phyloP scores from a whole-genome alignment of 2,888 invertebrate species.

The Drosophila kuntzei region DNA sequence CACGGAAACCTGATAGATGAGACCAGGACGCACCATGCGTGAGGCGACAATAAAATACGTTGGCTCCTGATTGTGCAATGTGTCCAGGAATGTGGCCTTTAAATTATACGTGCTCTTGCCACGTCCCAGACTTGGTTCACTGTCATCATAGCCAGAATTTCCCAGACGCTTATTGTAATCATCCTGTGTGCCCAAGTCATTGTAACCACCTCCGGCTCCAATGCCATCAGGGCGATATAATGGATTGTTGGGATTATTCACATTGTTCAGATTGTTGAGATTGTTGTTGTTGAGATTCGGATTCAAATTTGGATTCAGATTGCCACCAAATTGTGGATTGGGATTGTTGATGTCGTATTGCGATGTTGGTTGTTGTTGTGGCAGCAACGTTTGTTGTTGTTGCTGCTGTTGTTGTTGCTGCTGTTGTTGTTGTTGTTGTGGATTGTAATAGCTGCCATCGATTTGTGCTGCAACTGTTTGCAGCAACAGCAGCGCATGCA shows the following conservation, averaged over 20 bases:
- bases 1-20: slow-evolving; percentile 95
- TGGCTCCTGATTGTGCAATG: slow-evolving; percentile 81
- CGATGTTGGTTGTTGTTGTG: slow-evolving; percentile 38
- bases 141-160: slow-evolving; percentile 45
- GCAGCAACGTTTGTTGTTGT: slow-evolving; percentile 43
- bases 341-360: slow-evolving; percentile 50
- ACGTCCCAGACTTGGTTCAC: slow-evolving; percentile 70
- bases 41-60: slow-evolving; percentile 97
- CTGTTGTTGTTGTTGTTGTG: slow-evolving; percentile 43
- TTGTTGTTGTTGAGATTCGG: slow-evolving; percentile 39
- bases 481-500: slow-evolving; percentile 62
- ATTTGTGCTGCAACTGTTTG: slow-evolving; percentile 53
- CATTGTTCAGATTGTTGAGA: slow-evolving; percentile 7
- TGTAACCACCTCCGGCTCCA: slow-evolving; percentile 45
- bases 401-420: slow-evolving; percentile 38
- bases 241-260: slow-evolving; percentile 20
- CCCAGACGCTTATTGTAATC: slow-evolving; percentile 62
- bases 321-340: slow-evolving; percentile 48
- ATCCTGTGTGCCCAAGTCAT: slow-evolving; percentile 71
- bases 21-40: slow-evolving; percentile 95
- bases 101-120: slow-evolving; percentile 81
- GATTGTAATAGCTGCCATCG: slow-evolving; percentile 63
- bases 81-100: slow-evolving; percentile 79
- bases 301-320: slow-evolving; percentile 41
- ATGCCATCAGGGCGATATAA: slow-evolving; percentile 63